A percentile compares a stretch with the other conserved stretches of the same genome.
Conservation (phyloP, 2,797 vertebrate genomes). For the Acrossocheilus fasciatus region DNA sequence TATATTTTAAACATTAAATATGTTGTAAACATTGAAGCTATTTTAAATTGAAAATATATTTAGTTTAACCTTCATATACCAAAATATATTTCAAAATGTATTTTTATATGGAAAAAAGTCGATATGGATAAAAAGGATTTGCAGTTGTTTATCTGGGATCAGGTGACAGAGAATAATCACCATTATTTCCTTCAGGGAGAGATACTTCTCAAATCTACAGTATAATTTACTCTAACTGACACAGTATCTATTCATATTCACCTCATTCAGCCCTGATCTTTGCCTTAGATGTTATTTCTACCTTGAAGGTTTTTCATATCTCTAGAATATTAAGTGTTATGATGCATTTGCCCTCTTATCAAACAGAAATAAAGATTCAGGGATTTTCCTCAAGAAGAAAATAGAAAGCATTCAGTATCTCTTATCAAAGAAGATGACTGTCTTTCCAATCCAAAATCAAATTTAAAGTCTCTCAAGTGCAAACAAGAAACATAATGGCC, state of each 20-base stretch:
- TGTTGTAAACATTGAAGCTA: neutral
- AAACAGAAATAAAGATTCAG: conserved; percentile 1
- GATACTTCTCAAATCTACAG: neutral
- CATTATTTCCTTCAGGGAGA: neutral
- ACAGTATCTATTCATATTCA: too few species aligned
- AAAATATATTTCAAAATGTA: neutral
- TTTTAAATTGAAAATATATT: neutral
- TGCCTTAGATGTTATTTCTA: neutral
- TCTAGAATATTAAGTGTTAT: neutral
- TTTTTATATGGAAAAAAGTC: neutral
- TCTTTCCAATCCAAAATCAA: neutral
- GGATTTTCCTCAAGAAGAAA: neutral
- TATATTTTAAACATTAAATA: neutral
- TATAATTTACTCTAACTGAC: too few species aligned
- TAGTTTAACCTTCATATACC: neutral
- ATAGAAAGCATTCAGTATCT: neutral
- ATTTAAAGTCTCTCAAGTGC: neutral
- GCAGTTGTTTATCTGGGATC: neutral
- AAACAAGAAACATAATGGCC: neutral
- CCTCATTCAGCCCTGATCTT: neutral
- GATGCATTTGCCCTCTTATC: neutral
- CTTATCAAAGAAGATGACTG: neutral
- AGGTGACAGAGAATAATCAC: neutral
- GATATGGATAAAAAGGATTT: too few species aligned
- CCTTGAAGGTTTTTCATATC: neutral